Base-by-base conservation (phyloP, 2,797 vertebrate genomes). In the Emydoidea blandingii region DNA sequence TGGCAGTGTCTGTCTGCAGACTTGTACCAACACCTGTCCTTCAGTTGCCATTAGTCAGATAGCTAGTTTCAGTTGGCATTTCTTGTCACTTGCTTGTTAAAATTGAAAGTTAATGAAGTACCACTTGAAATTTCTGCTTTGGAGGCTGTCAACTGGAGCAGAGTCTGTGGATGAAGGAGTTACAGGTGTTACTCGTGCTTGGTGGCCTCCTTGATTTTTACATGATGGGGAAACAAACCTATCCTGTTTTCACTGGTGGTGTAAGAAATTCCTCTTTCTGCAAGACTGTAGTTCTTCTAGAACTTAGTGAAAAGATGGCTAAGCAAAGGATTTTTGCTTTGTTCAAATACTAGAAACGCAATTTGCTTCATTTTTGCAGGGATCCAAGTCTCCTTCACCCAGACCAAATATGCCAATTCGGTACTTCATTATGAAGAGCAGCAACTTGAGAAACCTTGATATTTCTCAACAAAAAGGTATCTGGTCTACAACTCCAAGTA, bases 391-490 rank as follows among this genome's bases (percentile, higher is more conserved):
- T 4, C 93, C 97, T 80, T 98, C 98, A 34, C 97, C 98, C 54
- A 98, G 98, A 95, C 96, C 94, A 89, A 97, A 97, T 82, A 89
- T 96, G 41, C 98, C 98, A 2, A 89, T 98, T 93, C 98, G 98
- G 19, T 99, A 99, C 98, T 99, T 99, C 83, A 98, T 99, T 96
- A 99, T 99, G 99, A 99, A 99, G 98, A 99, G 99, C 95, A 99
- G 97, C 97, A 99, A 98, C 92, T 14, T 98, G 86, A 98, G 98
- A 94, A 99, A 99, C 94, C 98, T 99, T 56, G 98, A 99, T 50
- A 98, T 99, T 94, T 99, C 99, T 89, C 99, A 99, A 57, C 98
- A 99, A 98, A 99, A 98, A 81, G 98, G 99, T 2, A 98, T 99
- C 97, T 99, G 99, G 99, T 99, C 99, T 92, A 99, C 99, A 83